A percentile compares a stretch with the other conserved stretches of the same genome.
These are phyloP conservation scores for Ormyrus rosae DNA, from an alignment of 2,888 invertebrate species.

Conservation along the genomic window DNA sequence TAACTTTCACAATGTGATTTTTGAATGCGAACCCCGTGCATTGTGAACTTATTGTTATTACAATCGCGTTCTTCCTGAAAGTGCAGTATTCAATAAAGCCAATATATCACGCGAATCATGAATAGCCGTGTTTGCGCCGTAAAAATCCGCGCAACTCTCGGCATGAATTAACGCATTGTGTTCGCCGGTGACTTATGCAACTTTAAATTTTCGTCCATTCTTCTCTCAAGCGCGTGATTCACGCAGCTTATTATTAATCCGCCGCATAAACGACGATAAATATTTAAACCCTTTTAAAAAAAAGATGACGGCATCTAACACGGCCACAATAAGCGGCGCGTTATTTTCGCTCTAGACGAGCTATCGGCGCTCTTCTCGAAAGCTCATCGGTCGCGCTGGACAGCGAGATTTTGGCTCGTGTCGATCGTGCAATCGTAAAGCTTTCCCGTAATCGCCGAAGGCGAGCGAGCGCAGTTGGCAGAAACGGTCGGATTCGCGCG, in stretches of 20 bases:
- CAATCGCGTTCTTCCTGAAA: too few species aligned
- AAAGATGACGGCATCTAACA: slow-evolving; percentile 20
- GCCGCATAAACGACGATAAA: background rate
- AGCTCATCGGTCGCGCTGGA: too few species aligned
- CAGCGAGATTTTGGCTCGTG: slow-evolving; percentile 43
- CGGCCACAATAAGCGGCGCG: too few species aligned
- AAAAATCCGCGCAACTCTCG: too few species aligned
- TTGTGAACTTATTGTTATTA: too few species aligned
- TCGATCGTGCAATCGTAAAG: slow-evolving; percentile 53
- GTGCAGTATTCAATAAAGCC: too few species aligned
- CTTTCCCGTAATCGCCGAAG: background rate
- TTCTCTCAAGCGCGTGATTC: background rate
- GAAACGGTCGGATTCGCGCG: slow-evolving; percentile 2
- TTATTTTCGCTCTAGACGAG: too few species aligned
- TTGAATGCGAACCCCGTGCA: too few species aligned
- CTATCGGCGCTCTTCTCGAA: too few species aligned
- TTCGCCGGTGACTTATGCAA: background rate
- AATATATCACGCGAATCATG: too few species aligned
- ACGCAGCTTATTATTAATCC: slow-evolving; percentile 4
- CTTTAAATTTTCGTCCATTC: background rate
- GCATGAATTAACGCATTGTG: background rate
- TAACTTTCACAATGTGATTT: too few species aligned
- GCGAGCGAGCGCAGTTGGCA: slow-evolving; percentile 63
- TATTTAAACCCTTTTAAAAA: background rate
- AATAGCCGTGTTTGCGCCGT: too few species aligned